These are phyloP conservation scores for Furcula furcula DNA, from an alignment of 2,888 invertebrate genomes.

Conservation along the genomic window DNA sequence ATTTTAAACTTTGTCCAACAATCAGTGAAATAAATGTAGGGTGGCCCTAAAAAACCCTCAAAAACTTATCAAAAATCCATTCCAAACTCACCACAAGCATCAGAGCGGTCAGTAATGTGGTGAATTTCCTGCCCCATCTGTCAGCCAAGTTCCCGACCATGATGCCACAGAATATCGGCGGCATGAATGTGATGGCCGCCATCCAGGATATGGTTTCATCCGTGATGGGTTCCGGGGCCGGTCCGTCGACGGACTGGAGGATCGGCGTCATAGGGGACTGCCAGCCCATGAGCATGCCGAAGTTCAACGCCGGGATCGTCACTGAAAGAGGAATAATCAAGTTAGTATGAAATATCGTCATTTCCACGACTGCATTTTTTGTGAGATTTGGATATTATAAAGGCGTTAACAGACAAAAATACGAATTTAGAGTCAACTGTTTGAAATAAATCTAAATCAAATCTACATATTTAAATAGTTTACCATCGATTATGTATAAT, in stretches of 20 bases:
- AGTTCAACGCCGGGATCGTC: constrained; percentile 77
- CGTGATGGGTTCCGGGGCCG: constrained; percentile 70
- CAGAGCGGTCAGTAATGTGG: constrained; percentile 75
- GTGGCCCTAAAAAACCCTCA: too few relatives aligned
- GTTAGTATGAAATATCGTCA: too few relatives aligned
- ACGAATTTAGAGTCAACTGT: too few relatives aligned
- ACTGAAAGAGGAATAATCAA: constrained; percentile 49
- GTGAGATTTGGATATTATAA: too few relatives aligned
- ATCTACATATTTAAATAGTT: too few relatives aligned
- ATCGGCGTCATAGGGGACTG: constrained; percentile 80
- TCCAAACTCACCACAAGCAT: constrained; percentile 74
- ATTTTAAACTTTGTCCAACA: too few relatives aligned
- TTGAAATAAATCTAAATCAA: too few relatives aligned
- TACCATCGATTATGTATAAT: too few relatives aligned
- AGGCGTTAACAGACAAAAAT: too few relatives aligned
- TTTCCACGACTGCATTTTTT: too few relatives aligned
- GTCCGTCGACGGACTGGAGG: constrained; percentile 67
- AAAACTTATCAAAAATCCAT: too few relatives aligned
- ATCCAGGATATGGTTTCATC: constrained; percentile 80
- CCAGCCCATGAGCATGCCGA: constrained; percentile 82
- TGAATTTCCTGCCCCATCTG: constrained; percentile 75
- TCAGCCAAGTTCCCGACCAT: constrained; percentile 79
- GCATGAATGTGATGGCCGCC: constrained; percentile 79
- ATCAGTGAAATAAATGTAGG: too few relatives aligned
- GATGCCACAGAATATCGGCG: constrained; percentile 78